Percentiles rank a stretch among this genome's conserved stretches.
phyloP scores from a whole-genome alignment of 2,888 invertebrate genomes.

The Spisula solida region DNA sequence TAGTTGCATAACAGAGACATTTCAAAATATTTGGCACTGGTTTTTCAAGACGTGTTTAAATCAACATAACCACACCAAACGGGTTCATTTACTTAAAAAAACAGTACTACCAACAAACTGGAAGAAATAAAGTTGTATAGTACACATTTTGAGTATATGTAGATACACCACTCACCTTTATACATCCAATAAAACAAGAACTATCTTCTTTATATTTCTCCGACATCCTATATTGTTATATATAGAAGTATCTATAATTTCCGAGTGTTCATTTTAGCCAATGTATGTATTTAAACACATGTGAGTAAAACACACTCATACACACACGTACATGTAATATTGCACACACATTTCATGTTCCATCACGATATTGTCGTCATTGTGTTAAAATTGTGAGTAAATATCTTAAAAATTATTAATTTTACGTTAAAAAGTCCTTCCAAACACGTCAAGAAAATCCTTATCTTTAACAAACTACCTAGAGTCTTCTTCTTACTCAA shows the following conservation, averaged over 20 bases:
- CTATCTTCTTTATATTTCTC: constrained; percentile 32
- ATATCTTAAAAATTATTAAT: neutral
- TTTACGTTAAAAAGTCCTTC: no score
- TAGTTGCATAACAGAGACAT: no score
- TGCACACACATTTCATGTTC: neutral
- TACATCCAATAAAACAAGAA: constrained; percentile 30
- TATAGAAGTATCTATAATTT: neutral
- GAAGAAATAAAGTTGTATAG: no score
- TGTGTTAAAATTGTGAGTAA: neutral
- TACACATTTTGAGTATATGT: no score
- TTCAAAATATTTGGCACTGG: no score
- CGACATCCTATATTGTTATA: constrained; percentile 25
- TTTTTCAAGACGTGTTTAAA: no score
- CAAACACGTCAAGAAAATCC: neutral
- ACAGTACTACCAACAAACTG: no score
- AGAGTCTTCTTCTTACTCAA: neutral
- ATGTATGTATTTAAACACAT: neutral
- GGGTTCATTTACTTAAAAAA: no score
- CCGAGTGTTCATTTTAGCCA: neutral
- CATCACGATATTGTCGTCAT: neutral
- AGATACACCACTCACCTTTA: constrained; percentile 14
- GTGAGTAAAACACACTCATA: neutral
- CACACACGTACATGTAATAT: neutral
- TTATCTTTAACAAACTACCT: neutral
- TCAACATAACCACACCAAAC: no score